These are phyloP conservation scores for Enteromius unitaeniatus DNA, from an alignment of 2,797 vertebrate genomes.

Conservation along the genomic window DNA sequence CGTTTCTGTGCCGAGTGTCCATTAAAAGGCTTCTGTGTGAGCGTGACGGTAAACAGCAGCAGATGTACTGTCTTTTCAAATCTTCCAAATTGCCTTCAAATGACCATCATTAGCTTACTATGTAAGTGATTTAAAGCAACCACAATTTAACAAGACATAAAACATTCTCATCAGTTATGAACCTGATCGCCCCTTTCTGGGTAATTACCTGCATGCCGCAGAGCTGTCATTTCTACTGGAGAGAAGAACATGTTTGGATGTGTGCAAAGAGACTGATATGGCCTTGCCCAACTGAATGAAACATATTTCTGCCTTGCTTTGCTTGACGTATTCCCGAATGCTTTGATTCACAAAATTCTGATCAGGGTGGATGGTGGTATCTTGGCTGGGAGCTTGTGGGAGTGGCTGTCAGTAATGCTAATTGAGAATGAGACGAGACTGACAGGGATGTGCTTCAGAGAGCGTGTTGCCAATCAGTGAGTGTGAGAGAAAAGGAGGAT, in stretches of 20 bases:
- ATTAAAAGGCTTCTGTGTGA: slow-evolving; percentile 22
- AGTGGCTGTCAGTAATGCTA: slow-evolving; percentile 29
- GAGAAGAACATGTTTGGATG: neutral
- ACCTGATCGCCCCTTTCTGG: slow-evolving; percentile 1
- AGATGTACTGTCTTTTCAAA: slow-evolving; percentile 30
- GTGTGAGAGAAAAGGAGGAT: neutral
- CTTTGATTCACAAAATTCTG: slow-evolving; percentile 3
- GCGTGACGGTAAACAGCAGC: slow-evolving; percentile 32
- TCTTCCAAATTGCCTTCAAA: slow-evolving; percentile 36
- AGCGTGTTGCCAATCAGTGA: neutral
- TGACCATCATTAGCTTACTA: slow-evolving; percentile 36
- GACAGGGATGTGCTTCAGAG: neutral
- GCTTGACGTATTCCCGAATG: neutral
- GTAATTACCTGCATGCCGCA: slow-evolving; percentile 24
- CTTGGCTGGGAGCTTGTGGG: neutral
- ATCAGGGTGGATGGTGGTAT: neutral
- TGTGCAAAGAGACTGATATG: slow-evolving; percentile 11
- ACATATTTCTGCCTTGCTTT: neutral
- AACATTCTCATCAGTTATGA: slow-evolving; percentile 20
- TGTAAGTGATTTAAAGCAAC: slow-evolving; percentile 39
- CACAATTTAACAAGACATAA: slow-evolving; percentile 23
- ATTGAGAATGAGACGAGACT: slow-evolving; percentile 5
- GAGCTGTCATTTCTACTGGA: slow-evolving; percentile 6
- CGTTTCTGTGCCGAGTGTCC: slow-evolving; percentile 8
- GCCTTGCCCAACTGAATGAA: neutral